Evolutionary conservation across 2,888 invertebrate species (phyloP).

Genomic region (Pristionchus japonicus): DNA sequence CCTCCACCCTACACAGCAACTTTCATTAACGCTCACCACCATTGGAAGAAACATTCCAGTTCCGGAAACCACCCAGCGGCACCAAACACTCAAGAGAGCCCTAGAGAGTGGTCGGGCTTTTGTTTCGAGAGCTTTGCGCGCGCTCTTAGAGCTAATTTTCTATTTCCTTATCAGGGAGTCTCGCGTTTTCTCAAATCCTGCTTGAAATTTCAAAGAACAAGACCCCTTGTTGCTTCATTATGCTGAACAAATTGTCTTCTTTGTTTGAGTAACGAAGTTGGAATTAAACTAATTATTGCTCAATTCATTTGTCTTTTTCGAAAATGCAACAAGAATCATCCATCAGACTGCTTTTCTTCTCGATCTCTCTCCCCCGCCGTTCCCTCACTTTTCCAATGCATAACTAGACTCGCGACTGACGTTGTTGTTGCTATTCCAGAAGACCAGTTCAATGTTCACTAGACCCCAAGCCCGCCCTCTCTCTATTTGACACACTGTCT

Average conservation of each 20-base stretch:
- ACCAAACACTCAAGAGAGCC: background rate
- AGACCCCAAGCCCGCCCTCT: too few species aligned
- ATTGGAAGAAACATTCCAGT: background rate
- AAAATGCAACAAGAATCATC: too few species aligned
- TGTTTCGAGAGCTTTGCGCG: background rate
- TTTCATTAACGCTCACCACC: conserved; percentile 26
- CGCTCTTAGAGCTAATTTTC: background rate
- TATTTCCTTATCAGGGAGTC: background rate
- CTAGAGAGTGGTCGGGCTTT: background rate
- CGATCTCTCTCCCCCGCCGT: background rate
- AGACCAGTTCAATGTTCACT: background rate
- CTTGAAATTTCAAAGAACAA: too few species aligned
- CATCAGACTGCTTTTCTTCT: too few species aligned
- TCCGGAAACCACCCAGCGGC: background rate
- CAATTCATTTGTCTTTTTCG: too few species aligned
- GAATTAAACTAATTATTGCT: too few species aligned
- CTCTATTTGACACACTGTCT: too few species aligned
- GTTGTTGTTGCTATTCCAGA: background rate
- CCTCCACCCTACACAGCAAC: background rate
- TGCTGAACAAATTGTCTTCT: background rate
- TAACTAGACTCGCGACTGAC: background rate
- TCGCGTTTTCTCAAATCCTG: too few species aligned
- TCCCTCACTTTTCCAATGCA: conserved; percentile 14
- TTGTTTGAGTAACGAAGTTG: too few species aligned
- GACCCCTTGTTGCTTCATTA: background rate